Conservation (phyloP, 1,140 invertebrate species). For the Leucophenga varia region DNA sequence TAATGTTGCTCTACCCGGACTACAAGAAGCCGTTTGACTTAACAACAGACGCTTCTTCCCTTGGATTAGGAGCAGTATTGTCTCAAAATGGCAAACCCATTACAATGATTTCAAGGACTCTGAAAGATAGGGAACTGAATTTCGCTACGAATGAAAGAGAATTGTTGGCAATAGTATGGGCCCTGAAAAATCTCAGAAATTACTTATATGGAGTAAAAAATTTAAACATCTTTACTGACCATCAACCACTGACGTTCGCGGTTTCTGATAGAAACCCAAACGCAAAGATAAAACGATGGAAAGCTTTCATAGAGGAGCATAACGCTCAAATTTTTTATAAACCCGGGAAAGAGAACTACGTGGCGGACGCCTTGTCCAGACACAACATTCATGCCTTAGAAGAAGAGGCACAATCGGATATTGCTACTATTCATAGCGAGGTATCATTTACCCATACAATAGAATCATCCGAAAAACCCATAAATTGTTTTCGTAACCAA, state of each 20-base stretch:
- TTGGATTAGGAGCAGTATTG: constrained; percentile 40
- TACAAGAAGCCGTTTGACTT: constrained; percentile 40
- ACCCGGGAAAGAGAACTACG: constrained; percentile 32
- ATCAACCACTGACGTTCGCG: constrained; percentile 14
- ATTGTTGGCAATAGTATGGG: too few species aligned
- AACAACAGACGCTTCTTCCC: constrained; percentile 33
- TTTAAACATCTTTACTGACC: constrained; percentile 14
- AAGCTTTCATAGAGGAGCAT: constrained; percentile 9
- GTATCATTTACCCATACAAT: too few species aligned
- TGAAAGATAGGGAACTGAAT: constrained; percentile 8
- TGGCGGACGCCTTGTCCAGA: constrained; percentile 28
- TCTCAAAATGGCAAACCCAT: constrained; percentile 29
- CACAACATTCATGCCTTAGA: neutral
- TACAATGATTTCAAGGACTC: constrained; percentile 15
- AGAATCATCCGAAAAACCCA: neutral
- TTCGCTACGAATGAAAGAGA: constrained; percentile 14
- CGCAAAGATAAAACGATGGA: constrained; percentile 12
- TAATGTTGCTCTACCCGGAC: constrained; percentile 48
- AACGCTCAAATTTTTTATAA: constrained; percentile 30
- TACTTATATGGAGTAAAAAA: neutral
- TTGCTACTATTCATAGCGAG: too few species aligned
- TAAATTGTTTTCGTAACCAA: too few species aligned
- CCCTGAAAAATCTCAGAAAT: too few species aligned
- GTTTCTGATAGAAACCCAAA: constrained; percentile 12
- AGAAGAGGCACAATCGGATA: neutral